Evolutionary conservation across 2,797 vertebrate species (phyloP).

Genomic region (Decapterus maruadsi): DNA sequence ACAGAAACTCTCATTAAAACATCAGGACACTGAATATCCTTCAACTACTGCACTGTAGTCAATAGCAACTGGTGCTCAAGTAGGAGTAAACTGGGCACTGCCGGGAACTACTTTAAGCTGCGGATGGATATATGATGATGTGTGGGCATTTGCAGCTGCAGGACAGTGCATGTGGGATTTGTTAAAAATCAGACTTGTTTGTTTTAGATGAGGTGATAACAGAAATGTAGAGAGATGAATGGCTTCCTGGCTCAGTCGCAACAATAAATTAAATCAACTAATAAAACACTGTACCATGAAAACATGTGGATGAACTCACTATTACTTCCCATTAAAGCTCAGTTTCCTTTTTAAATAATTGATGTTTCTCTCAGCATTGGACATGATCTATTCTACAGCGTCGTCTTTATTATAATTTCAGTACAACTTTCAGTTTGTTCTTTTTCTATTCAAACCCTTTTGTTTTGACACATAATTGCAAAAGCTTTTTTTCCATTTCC

Average conservation of each 20-base stretch:
- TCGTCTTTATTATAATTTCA: not conserved
- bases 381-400: not conserved
- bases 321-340: not conserved
- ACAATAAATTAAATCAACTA: not conserved
- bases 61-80: not conserved
- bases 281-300: too few species aligned
- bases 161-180: not conserved
- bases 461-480: not conserved
- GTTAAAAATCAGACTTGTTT: conserved; percentile 7
- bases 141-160: not conserved
- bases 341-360: conserved; percentile 2
- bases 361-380: not conserved
- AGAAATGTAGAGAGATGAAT: not conserved
- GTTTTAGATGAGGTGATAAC: not conserved
- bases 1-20: not conserved
- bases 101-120: not conserved
- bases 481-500: not conserved
- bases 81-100: not conserved
- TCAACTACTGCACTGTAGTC: not conserved
- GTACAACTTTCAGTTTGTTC: not conserved
- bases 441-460: not conserved
- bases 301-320: not conserved
- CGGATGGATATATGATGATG: not conserved
- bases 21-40: not conserved
- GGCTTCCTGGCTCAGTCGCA: not conserved